Evolutionary conservation across 2,797 vertebrate genomes (phyloP).

Genomic region (Microhierax caerulescens): DNA sequence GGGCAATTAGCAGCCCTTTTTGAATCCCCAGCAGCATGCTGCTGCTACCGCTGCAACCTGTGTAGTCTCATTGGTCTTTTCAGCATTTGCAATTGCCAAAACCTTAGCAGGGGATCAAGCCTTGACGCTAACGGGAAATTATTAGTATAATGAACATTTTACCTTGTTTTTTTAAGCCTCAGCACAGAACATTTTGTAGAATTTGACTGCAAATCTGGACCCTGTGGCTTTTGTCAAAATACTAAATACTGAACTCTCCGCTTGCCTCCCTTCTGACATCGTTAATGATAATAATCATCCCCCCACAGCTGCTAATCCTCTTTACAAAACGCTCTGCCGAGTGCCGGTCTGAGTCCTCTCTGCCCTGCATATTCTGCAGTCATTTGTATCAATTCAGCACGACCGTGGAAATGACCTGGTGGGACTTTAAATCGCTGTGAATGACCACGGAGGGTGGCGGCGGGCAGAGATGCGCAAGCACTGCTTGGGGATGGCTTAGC

Average conservation of each 20-base stretch:
- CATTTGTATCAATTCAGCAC: background rate
- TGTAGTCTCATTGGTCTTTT: background rate
- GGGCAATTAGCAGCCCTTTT: background rate
- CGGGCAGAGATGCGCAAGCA: background rate
- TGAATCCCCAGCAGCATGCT: background rate
- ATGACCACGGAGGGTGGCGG: background rate
- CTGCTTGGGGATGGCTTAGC: background rate
- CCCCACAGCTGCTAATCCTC: conserved; percentile 36
- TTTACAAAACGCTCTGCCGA: background rate
- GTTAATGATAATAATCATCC: conserved; percentile 38
- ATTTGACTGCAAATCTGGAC: background rate
- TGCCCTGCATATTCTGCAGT: background rate
- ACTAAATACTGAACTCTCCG: background rate
- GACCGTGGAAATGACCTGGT: background rate
- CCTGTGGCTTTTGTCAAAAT: conserved; percentile 44
- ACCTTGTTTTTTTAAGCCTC: background rate
- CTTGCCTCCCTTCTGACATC: conserved; percentile 6
- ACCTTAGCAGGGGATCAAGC: background rate
- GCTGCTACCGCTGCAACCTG: background rate
- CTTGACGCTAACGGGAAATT: background rate
- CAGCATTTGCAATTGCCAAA: background rate
- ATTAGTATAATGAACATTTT: conserved; percentile 7
- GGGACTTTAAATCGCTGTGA: background rate
- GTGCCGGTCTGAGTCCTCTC: background rate
- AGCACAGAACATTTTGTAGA: background rate